Evolutionary conservation across 2,113 vertebrate genomes (phyloP).

Genomic region (Heterotilapia buettikoferi): DNA sequence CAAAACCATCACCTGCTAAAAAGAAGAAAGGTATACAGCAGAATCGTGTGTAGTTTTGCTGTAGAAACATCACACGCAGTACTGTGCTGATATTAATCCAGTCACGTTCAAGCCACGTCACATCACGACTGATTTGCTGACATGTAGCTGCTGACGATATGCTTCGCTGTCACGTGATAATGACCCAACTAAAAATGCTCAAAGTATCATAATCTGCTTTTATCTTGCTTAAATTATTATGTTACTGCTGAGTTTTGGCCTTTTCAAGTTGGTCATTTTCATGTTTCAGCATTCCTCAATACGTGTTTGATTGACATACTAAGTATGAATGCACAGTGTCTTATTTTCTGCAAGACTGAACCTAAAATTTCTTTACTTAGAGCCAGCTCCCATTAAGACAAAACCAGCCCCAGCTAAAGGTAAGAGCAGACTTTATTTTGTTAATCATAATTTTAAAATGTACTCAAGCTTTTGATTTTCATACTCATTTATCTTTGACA

Average conservation of each 20-base stretch:
- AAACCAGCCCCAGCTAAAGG: conserved; percentile 11
- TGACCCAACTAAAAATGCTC: neutral
- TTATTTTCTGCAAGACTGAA: neutral
- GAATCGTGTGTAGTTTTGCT: neutral
- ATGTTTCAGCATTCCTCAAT: neutral
- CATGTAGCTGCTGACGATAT: neutral
- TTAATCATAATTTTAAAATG: neutral
- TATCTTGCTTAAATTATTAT: neutral
- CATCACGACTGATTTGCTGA: neutral
- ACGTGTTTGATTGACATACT: neutral
- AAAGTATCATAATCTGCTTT: neutral
- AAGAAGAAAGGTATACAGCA: conserved; percentile 35
- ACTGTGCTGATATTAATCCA: neutral
- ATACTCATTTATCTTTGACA: neutral
- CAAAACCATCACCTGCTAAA: neutral
- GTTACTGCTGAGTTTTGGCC: neutral
- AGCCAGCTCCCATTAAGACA: neutral
- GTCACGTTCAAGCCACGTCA: neutral
- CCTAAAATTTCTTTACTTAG: neutral
- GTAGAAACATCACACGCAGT: neutral
- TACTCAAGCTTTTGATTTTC: neutral
- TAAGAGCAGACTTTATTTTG: neutral
- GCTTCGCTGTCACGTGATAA: neutral
- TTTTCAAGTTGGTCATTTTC: neutral
- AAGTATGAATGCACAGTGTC: neutral